Percentiles rank a stretch among this genome's conserved stretches.
These are phyloP conservation scores for Brachylomia viminalis DNA, from an alignment of 2,888 invertebrate species.

Conservation along the genomic window DNA sequence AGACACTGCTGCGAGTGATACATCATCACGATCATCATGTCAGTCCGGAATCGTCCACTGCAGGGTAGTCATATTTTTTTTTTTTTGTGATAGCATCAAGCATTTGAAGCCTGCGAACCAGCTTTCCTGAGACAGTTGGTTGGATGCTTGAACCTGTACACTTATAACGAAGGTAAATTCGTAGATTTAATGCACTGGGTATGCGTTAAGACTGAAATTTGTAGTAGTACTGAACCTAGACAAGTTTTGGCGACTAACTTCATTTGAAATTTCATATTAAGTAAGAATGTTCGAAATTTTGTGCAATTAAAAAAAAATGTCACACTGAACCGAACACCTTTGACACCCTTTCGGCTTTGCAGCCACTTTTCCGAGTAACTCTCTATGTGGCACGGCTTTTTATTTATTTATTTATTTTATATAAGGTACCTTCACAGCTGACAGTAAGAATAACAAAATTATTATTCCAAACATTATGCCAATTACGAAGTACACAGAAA, in stretches of 20 bases:
- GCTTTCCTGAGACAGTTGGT: constrained; percentile 83
- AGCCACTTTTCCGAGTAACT: neutral
- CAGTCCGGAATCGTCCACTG: too few relatives aligned
- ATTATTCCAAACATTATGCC: too few relatives aligned
- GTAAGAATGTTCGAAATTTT: neutral
- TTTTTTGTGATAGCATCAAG: constrained; percentile 74
- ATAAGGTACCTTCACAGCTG: too few relatives aligned
- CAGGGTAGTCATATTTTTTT: too few relatives aligned
- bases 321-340: neutral
- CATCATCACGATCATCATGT: too few relatives aligned
- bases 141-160: constrained; percentile 78
- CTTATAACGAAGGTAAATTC: constrained; percentile 78
- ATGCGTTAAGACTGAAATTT: neutral
- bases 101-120: constrained; percentile 80
- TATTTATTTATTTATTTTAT: too few relatives aligned
- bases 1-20: too few relatives aligned
- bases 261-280: neutral
- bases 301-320: too few relatives aligned
- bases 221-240: neutral
- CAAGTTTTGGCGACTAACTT: neutral
- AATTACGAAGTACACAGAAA: too few relatives aligned
- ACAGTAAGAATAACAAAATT: too few relatives aligned
- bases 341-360: too few relatives aligned
- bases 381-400: too few relatives aligned
- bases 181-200: neutral